phyloP scores from a whole-genome alignment of 2,797 vertebrate genomes.

The Esox masquinongy region DNA sequence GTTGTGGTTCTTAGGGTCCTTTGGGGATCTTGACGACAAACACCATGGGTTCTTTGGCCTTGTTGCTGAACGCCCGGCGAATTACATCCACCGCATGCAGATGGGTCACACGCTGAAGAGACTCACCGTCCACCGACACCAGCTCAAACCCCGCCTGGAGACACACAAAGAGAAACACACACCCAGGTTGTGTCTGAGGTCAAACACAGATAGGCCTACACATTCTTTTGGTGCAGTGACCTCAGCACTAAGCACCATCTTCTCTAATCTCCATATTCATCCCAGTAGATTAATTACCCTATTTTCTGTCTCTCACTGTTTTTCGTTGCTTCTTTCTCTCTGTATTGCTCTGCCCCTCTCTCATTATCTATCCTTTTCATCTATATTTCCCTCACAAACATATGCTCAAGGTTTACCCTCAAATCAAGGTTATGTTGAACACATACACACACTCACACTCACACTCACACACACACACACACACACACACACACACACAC shows the following conservation, averaged over 20 bases:
- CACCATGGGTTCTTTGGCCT: constrained; percentile 92
- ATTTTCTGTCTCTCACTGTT: neutral
- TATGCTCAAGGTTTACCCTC: constrained; percentile 37
- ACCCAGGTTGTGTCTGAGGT: constrained; percentile 6
- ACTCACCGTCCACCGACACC: constrained; percentile 88
- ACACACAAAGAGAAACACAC: constrained; percentile 17
- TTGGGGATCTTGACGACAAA: constrained; percentile 87
- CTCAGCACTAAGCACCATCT: neutral
- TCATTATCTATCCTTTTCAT: constrained; percentile 19
- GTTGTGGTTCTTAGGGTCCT: constrained; percentile 39
- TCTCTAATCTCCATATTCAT: neutral
- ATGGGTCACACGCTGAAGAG: constrained; percentile 89
- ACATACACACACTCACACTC: constrained; percentile 26
- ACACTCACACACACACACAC: too few species aligned
- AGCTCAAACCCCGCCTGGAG: constrained; percentile 88
- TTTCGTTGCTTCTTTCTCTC: neutral
- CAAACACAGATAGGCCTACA: neutral
- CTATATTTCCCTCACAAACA: constrained; percentile 24
- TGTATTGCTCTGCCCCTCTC: neutral
- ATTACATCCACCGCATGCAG: constrained; percentile 91
- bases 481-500: too few species aligned
- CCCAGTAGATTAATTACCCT: constrained; percentile 1
- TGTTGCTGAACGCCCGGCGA: constrained; percentile 90
- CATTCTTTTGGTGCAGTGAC: neutral
- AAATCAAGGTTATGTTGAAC: constrained; percentile 52